Percentiles rank a stretch among this genome's conserved stretches.
These are phyloP conservation scores for Macroglossus sobrinus DNA, from an alignment of 2,113 vertebrate species.

Conservation along the genomic window DNA sequence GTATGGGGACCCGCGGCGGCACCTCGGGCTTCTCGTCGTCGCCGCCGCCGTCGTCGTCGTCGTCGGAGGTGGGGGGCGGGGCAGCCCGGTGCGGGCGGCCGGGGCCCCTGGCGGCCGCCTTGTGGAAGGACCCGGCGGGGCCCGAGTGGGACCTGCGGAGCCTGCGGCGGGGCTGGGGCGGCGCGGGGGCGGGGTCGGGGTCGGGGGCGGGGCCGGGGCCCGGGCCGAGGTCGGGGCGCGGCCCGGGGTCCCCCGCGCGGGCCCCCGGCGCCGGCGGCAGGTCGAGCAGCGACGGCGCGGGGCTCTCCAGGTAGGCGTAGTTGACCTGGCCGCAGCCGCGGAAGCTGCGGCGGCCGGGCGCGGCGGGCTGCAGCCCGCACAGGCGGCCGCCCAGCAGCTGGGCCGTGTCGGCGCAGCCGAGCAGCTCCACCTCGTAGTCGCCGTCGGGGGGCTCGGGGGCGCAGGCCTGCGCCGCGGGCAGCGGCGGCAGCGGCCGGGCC, in stretches of 20 bases:
- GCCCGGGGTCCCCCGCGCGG: too few relatives aligned
- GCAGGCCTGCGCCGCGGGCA: too few relatives aligned
- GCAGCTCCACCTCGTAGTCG: conserved; percentile 90
- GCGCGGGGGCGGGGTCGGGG: conserved; percentile 59
- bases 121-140: conserved; percentile 94
- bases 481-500: conserved; percentile 88
- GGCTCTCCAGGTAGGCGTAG: conserved; percentile 90
- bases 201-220: too few relatives aligned
- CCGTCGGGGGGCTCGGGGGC: conserved; percentile 85
- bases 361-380: conserved; percentile 56
- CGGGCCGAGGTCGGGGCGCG: too few relatives aligned
- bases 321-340: conserved; percentile 92
- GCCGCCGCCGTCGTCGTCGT: conserved; percentile 82
- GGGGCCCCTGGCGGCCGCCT: conserved; percentile 84
- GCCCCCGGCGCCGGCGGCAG: too few relatives aligned
- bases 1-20: conserved; percentile 94
- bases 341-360: conserved; percentile 84
- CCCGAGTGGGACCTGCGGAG: conserved; percentile 94
- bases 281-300: conserved; percentile 57
- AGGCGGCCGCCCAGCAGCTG: conserved; percentile 84
- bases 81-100: conserved; percentile 78
- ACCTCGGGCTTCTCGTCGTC: conserved; percentile 88
- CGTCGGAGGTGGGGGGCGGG: conserved; percentile 82
- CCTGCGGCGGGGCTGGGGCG: conserved; percentile 87
- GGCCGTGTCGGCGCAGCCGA: conserved; percentile 92